Conservation (phyloP, 2,797 vertebrate genomes). For the Myioborus miniatus region DNA sequence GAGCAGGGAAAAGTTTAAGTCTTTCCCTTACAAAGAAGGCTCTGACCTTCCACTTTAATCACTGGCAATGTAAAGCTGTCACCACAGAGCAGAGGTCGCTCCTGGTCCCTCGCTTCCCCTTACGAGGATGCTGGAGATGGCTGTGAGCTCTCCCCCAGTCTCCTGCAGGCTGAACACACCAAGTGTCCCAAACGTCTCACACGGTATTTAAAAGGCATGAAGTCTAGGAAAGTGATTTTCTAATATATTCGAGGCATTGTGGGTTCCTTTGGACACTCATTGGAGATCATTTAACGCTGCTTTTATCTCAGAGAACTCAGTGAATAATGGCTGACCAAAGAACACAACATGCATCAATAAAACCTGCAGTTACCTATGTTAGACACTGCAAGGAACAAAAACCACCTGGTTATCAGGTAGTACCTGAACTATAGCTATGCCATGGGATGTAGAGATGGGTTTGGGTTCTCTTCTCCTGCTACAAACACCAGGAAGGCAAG, state of each 20-base stretch:
- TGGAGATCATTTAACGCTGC: fast-evolving
- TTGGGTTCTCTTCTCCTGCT: not conserved
- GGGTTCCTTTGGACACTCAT: not conserved
- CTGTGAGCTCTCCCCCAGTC: too few relatives aligned
- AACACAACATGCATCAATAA: not conserved
- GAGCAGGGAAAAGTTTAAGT: not conserved
- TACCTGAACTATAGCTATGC: fast-evolving
- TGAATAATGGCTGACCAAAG: not conserved
- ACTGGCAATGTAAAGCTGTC: not conserved
- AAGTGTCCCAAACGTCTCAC: too few relatives aligned
- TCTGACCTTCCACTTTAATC: not conserved
- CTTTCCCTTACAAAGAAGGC: not conserved
- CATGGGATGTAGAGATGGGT: fast-evolving
- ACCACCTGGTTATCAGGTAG: fast-evolving
- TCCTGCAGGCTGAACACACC: too few relatives aligned
- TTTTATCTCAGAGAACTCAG: not conserved
- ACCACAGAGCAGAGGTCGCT: too few relatives aligned
- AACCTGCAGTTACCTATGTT: not conserved
- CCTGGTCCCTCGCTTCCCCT: too few relatives aligned
- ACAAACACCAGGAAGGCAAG: not conserved
- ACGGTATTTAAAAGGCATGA: not conserved
- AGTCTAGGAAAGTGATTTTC: not conserved
- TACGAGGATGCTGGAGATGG: too few relatives aligned
- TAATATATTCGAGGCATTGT: not conserved
- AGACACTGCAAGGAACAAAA: not conserved